These are phyloP conservation scores for Achroia grisella DNA, from an alignment of 1,140 invertebrate genomes.

Conservation along the genomic window DNA sequence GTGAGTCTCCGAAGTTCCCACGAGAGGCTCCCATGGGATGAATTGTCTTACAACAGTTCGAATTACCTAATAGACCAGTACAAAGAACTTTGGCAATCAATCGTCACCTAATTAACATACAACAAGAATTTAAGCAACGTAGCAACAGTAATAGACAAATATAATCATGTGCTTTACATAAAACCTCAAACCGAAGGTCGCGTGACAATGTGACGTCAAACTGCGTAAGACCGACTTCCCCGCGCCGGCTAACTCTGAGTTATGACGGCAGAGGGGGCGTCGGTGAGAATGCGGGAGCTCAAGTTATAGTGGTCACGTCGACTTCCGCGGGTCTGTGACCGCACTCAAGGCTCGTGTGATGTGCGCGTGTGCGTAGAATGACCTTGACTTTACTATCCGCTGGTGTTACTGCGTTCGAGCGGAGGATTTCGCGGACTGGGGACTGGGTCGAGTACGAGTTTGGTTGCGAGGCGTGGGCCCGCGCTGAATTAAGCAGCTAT, in stretches of 20 bases:
- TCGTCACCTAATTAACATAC: neutral
- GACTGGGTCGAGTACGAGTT: conserved; percentile 6
- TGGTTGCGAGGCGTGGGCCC: too few species aligned
- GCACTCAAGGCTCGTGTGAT: conserved; percentile 51
- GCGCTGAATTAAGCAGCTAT: neutral
- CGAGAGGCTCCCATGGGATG: too few species aligned
- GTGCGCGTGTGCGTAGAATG: conserved; percentile 35
- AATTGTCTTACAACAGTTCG: too few species aligned
- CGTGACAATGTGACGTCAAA: conserved; percentile 47
- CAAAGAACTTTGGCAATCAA: too few species aligned
- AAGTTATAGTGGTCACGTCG: conserved; percentile 23
- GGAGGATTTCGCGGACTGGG: conserved; percentile 8
- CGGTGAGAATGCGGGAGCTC: conserved; percentile 8
- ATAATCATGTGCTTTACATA: conserved; percentile 44
- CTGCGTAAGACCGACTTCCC: conserved; percentile 15
- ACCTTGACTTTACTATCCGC: conserved; percentile 55
- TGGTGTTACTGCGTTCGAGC: conserved; percentile 25
- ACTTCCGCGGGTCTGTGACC: conserved; percentile 63
- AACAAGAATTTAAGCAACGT: conserved; percentile 2
- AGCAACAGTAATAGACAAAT: conserved; percentile 10
- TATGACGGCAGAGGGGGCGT: neutral
- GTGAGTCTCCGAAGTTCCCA: too few species aligned
- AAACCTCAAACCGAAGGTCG: conserved; percentile 49
- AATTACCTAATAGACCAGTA: too few species aligned
- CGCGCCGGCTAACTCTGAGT: neutral